These are phyloP conservation scores for Portevinia maculata DNA, from an alignment of 2,888 invertebrate species.

Conservation along the genomic window DNA sequence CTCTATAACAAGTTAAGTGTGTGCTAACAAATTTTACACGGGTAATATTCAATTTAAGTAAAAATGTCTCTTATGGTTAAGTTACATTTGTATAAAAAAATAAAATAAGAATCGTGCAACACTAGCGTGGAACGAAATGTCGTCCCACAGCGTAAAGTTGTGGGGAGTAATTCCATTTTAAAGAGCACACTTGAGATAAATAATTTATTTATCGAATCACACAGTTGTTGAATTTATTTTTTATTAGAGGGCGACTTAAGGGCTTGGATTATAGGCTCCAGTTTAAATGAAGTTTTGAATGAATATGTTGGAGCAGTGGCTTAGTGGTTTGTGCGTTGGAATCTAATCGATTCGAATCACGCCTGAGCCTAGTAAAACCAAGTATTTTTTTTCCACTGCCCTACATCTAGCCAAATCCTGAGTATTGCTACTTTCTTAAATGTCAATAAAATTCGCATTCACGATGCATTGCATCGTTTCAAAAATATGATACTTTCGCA, in stretches of 20 bases:
- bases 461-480: too few species aligned
- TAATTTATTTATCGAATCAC: constrained; percentile 63
- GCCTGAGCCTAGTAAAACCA: too few species aligned
- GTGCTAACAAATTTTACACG: constrained; percentile 80
- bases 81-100: constrained; percentile 12
- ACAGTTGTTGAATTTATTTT: constrained; percentile 24
- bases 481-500: too few species aligned
- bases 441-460: too few species aligned
- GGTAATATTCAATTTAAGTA: constrained; percentile 80
- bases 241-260: neutral
- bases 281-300: neutral
- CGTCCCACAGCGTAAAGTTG: constrained; percentile 18
- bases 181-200: constrained; percentile 57
- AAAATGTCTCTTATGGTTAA: constrained; percentile 57
- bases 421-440: too few species aligned
- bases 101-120: constrained; percentile 14
- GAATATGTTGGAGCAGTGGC: neutral
- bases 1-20: constrained; percentile 64
- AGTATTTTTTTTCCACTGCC: too few species aligned
- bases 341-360: too few species aligned
- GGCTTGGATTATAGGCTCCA: neutral
- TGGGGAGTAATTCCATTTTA: constrained; percentile 51
- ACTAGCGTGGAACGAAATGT: constrained; percentile 19
- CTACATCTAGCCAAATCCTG: too few species aligned
- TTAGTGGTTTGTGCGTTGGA: too few species aligned